phyloP scores from a whole-genome alignment of 2,888 invertebrate species.

The Ophion ventricosus region DNA sequence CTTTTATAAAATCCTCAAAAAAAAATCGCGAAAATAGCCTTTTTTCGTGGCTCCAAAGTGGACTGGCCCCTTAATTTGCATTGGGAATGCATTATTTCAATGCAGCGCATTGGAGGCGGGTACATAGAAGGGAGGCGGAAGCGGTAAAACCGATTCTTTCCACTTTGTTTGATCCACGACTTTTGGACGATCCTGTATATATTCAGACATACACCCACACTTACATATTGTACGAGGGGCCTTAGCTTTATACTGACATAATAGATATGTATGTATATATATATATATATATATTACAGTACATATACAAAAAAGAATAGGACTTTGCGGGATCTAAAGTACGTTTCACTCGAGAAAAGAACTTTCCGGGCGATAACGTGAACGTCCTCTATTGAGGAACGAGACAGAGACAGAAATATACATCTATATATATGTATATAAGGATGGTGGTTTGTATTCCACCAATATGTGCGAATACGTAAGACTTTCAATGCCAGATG shows the following conservation, averaged over 20 bases:
- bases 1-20: no score
- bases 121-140: no score
- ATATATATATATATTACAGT: background rate
- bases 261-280: slow-evolving; percentile 13
- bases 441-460: slow-evolving; percentile 53
- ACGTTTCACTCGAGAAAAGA: slow-evolving; percentile 36
- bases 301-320: slow-evolving; percentile 8
- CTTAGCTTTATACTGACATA: slow-evolving; percentile 7
- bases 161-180: no score
- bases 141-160: no score
- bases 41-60: no score
- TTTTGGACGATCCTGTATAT: no score
- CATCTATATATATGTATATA: slow-evolving; percentile 5
- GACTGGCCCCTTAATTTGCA: no score
- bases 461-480: slow-evolving; percentile 64
- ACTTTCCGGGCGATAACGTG: slow-evolving; percentile 29
- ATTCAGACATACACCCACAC: background rate
- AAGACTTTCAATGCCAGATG: slow-evolving; percentile 38
- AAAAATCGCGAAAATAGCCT: no score
- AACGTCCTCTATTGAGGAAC: slow-evolving; percentile 27
- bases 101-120: no score
- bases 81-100: no score
- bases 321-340: slow-evolving; percentile 24
- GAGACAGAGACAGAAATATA: slow-evolving; percentile 1
- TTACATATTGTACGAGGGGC: slow-evolving; percentile 1